A percentile compares a stretch with the other conserved stretches of the same genome.
phyloP scores from a whole-genome alignment of 2,113 vertebrate species.

The Muscicapa adusta region DNA sequence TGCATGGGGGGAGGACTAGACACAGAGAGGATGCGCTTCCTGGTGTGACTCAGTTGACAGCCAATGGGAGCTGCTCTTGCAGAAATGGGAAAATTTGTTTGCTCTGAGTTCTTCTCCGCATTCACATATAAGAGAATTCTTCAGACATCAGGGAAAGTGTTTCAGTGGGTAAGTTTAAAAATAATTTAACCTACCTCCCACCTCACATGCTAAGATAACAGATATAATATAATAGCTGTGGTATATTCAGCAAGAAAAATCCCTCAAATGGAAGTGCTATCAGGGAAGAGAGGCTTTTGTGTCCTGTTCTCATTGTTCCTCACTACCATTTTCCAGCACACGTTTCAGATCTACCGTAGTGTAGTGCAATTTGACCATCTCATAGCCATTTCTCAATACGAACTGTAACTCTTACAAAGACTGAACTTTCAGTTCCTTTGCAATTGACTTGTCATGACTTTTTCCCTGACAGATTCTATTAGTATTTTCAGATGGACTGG shows the following conservation, averaged over 20 bases:
- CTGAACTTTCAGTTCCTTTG: neutral
- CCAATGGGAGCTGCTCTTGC: neutral
- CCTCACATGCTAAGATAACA: neutral
- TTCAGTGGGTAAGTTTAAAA: neutral
- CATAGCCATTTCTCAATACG: neutral
- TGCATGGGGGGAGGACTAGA: neutral
- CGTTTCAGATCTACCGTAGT: neutral
- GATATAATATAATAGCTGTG: neutral
- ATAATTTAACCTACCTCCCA: neutral
- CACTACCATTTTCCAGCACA: neutral
- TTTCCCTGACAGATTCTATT: slow-evolving; percentile 76
- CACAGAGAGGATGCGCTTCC: neutral
- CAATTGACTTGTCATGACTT: neutral
- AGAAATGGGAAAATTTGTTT: neutral
- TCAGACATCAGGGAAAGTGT: neutral
- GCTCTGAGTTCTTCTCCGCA: neutral
- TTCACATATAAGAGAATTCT: neutral
- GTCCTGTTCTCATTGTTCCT: neutral
- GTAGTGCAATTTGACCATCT: neutral
- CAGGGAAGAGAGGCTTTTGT: neutral
- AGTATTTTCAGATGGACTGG: slow-evolving; percentile 86
- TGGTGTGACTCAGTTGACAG: neutral
- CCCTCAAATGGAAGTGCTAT: neutral
- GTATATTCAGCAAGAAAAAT: neutral
- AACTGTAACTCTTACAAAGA: neutral